Percentiles rank a stretch among this genome's conserved stretches.
Conservation (phyloP, 2,113 vertebrate species). For the Ochotona curzoniae region DNA sequence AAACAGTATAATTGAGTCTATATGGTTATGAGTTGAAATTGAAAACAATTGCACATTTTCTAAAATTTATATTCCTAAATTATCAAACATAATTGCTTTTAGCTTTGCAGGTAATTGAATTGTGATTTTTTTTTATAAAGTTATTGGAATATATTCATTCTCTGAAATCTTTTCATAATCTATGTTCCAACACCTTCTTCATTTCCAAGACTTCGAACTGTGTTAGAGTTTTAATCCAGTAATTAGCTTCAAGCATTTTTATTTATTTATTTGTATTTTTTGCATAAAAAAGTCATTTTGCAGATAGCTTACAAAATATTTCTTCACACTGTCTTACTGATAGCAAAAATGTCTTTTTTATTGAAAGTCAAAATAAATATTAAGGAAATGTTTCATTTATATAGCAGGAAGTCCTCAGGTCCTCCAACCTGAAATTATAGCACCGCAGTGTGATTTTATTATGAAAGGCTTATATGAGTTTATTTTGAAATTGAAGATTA, state of each 20-base stretch:
- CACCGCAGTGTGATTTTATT: too few relatives aligned
- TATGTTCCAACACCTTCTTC: conserved; percentile 27
- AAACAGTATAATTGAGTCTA: conserved; percentile 59
- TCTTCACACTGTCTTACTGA: neutral
- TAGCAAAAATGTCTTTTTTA: neutral
- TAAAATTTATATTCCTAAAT: conserved; percentile 68
- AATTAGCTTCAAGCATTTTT: neutral
- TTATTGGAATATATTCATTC: conserved; percentile 18
- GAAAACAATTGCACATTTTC: conserved; percentile 74
- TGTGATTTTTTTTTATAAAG: conserved; percentile 61
- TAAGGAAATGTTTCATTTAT: neutral
- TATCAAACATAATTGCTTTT: conserved; percentile 57
- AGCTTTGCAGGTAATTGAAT: conserved; percentile 67
- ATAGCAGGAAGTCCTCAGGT: rapidly evolving
- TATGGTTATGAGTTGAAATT: conserved; percentile 70
- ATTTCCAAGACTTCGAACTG: conserved; percentile 35
- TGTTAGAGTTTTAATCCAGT: conserved; percentile 36
- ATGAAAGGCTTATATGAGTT: too few relatives aligned
- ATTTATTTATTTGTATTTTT: too few relatives aligned
- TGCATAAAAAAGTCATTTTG: neutral
- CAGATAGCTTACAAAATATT: conserved; percentile 31
- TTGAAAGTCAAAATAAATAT: conserved; percentile 6
- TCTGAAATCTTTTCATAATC: conserved; percentile 45
- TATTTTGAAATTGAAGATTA: too few relatives aligned
- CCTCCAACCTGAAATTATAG: too few relatives aligned